phyloP scores from a whole-genome alignment of 1,140 invertebrate species.

The Orius laevigatus region DNA sequence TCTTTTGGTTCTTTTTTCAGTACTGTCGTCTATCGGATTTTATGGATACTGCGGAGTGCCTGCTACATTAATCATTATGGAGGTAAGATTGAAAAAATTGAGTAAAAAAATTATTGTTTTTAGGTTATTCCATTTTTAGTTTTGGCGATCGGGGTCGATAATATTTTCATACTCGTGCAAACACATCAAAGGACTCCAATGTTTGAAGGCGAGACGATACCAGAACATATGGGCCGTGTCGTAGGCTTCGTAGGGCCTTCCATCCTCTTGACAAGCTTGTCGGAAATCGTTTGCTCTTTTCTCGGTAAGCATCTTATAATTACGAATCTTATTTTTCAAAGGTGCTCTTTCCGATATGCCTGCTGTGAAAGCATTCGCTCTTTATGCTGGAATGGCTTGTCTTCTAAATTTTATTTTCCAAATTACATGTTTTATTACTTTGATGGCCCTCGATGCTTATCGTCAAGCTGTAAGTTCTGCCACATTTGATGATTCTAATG shows the following conservation, averaged over 20 bases:
- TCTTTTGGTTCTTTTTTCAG: conserved; percentile 79
- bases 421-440: conserved; percentile 88
- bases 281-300: conserved; percentile 93
- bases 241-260: conserved; percentile 87
- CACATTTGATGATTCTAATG: too few species aligned
- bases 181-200: conserved; percentile 55
- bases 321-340: conserved; percentile 20
- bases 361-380: conserved; percentile 87
- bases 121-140: conserved; percentile 90
- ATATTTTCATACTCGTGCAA: conserved; percentile 96
- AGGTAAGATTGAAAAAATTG: conserved; percentile 32
- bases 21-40: conserved; percentile 77
- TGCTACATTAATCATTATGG: conserved; percentile 91
- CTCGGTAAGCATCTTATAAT: conserved; percentile 37
- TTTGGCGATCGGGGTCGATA: conserved; percentile 94
- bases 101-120: conserved; percentile 8
- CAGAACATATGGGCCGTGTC: conserved; percentile 76
- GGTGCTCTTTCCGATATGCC: conserved; percentile 94
- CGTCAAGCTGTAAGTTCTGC: conserved; percentile 44
- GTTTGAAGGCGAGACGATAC: conserved; percentile 52
- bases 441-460: conserved; percentile 74
- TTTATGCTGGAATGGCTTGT: conserved; percentile 91
- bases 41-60: conserved; percentile 81
- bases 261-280: conserved; percentile 82
- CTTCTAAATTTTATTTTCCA: conserved; percentile 92